Conservation (phyloP, 2,888 invertebrate genomes). For the Alsophila aescularia region DNA sequence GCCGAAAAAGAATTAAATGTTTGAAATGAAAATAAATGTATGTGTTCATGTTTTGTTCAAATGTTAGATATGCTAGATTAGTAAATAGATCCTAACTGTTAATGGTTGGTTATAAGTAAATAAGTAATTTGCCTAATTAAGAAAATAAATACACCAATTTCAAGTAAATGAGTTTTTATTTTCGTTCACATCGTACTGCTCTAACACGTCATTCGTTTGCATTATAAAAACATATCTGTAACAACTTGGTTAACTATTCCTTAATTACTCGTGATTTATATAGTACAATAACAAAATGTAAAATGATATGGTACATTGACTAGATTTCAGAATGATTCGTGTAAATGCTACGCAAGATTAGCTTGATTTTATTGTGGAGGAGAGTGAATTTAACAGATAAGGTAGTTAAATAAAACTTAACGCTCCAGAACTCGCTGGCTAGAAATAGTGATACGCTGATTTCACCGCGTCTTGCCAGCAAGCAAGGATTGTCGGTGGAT, state of each 20-base stretch:
- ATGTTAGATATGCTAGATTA: too few species aligned
- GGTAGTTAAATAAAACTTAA: neutral
- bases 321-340: constrained; percentile 63
- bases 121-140: neutral
- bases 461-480: too few species aligned
- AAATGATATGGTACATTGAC: constrained; percentile 83
- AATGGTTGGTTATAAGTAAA: neutral
- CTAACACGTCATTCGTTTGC: constrained; percentile 78
- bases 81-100: too few species aligned
- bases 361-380: neutral
- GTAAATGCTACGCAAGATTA: constrained; percentile 36
- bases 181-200: constrained; percentile 80
- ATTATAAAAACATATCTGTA: constrained; percentile 82
- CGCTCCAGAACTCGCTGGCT: constrained; percentile 7
- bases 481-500: too few species aligned
- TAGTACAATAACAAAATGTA: constrained; percentile 68
- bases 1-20: too few species aligned
- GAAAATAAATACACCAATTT: constrained; percentile 43
- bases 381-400: constrained; percentile 4
- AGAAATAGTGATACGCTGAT: too few species aligned
- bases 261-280: constrained; percentile 53
- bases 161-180: constrained; percentile 79
- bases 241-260: constrained; percentile 80
- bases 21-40: too few species aligned
- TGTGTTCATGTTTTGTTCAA: too few species aligned